These are phyloP conservation scores for Drosophila picticornis DNA, from an alignment of 2,888 invertebrate genomes.

Conservation along the genomic window DNA sequence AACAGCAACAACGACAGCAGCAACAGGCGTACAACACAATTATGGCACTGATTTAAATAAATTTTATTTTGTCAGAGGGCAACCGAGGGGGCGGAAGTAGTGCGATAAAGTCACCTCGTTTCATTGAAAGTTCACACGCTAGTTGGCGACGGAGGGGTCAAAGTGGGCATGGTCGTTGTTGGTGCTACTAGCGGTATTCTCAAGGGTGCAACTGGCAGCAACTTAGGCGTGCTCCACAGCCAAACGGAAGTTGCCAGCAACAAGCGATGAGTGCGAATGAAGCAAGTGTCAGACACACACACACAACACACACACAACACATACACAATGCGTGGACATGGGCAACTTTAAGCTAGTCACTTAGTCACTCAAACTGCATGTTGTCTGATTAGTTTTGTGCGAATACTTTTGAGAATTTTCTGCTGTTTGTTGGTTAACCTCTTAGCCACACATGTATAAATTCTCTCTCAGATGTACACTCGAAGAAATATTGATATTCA, in stretches of 20 bases:
- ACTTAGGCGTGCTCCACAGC: slow-evolving; percentile 48
- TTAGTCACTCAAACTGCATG: slow-evolving; percentile 52
- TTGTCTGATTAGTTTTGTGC: slow-evolving; percentile 54
- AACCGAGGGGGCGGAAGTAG: slow-evolving; percentile 24
- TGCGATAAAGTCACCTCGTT: slow-evolving; percentile 43
- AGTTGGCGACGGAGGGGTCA: slow-evolving; percentile 21
- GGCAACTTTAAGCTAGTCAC: slow-evolving; percentile 48
- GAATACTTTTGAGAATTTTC: slow-evolving; percentile 33
- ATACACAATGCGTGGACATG: slow-evolving; percentile 21
- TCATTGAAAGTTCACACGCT: slow-evolving; percentile 71
- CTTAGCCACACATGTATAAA: slow-evolving; percentile 14
- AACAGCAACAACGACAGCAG: slow-evolving; percentile 18
- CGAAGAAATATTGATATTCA: not conserved
- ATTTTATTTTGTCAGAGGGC: slow-evolving; percentile 53
- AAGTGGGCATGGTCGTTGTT: slow-evolving; percentile 10
- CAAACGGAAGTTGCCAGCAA: slow-evolving; percentile 65
- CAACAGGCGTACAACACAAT: slow-evolving; percentile 73
- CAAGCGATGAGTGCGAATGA: slow-evolving; percentile 45
- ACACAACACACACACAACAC: not conserved
- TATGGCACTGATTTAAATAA: slow-evolving; percentile 76
- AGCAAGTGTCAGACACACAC: slow-evolving; percentile 46
- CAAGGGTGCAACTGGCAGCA: slow-evolving; percentile 69
- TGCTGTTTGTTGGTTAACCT: slow-evolving; percentile 21
- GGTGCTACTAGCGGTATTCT: slow-evolving; percentile 46
- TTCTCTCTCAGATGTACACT: slow-evolving; percentile 15